A percentile compares a stretch with the other conserved stretches of the same genome.
Conservation (phyloP, 1,140 invertebrate species). For the Macrostomum lignano region DNA sequence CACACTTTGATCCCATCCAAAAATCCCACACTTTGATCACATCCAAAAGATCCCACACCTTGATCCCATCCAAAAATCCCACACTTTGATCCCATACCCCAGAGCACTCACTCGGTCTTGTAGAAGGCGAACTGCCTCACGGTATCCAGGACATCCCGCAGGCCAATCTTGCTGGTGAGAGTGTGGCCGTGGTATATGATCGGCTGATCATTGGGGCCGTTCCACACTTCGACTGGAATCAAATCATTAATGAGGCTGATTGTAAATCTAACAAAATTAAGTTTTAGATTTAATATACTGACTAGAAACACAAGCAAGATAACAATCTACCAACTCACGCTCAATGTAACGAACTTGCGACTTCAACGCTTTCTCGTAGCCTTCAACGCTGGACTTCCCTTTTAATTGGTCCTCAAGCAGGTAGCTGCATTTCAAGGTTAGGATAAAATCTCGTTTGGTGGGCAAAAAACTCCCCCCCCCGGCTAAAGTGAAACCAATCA, state of each 20-base stretch:
- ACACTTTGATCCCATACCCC: too few species aligned
- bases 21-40: too few species aligned
- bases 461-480: background rate
- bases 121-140: slow-evolving; percentile 5
- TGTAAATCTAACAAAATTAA: background rate
- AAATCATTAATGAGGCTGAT: background rate
- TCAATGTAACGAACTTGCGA: slow-evolving; percentile 14
- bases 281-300: background rate
- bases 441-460: background rate
- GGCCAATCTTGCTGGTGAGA: background rate
- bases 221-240: slow-evolving; percentile 1
- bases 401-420: slow-evolving; percentile 33
- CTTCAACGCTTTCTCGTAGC: slow-evolving; percentile 17
- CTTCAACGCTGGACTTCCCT: slow-evolving; percentile 33
- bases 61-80: too few species aligned
- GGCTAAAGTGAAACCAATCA: background rate
- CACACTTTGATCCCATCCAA: too few species aligned
- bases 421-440: slow-evolving; percentile 14
- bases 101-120: background rate
- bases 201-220: slow-evolving; percentile 4
- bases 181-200: slow-evolving; percentile 5
- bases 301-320: slow-evolving; percentile 7
- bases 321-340: background rate
- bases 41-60: too few species aligned
- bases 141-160: slow-evolving; percentile 1